Percentiles rank a stretch among this genome's conserved stretches.
These are phyloP conservation scores for Phasianus colchicus DNA, from an alignment of 2,113 vertebrate species.

Conservation along the genomic window DNA sequence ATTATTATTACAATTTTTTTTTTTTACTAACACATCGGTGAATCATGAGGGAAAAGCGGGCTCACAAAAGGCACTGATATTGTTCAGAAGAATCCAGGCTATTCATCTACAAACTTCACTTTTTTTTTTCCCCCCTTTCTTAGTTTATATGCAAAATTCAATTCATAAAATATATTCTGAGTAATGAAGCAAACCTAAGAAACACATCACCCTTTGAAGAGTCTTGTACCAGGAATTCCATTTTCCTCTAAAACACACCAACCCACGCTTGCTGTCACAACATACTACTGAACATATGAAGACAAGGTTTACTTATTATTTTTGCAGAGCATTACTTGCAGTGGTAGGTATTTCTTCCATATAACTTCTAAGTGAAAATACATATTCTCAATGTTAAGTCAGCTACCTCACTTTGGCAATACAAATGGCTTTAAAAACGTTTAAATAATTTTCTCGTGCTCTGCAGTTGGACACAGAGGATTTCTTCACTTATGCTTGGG, in stretches of 20 bases:
- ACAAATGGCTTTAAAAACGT: background rate
- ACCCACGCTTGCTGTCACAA: background rate
- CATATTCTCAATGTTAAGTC: background rate
- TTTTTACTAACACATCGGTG: background rate
- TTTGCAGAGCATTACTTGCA: background rate
- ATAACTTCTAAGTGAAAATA: background rate
- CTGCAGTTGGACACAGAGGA: background rate
- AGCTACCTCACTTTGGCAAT: background rate
- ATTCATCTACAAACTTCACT: background rate
- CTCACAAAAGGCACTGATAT: background rate
- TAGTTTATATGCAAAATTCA: background rate
- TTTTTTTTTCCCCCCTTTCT: background rate
- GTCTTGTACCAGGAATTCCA: background rate
- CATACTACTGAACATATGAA: accelerated
- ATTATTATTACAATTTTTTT: background rate
- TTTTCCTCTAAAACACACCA: background rate
- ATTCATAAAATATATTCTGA: background rate
- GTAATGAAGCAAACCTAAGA: background rate
- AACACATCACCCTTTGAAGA: background rate
- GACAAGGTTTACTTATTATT: background rate
- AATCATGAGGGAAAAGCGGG: background rate
- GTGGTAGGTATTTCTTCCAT: background rate
- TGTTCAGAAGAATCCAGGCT: background rate
- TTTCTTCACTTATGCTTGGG: background rate
- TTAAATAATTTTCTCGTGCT: background rate